phyloP scores from a whole-genome alignment of 2,113 vertebrate species.

The Neogale vison region DNA sequence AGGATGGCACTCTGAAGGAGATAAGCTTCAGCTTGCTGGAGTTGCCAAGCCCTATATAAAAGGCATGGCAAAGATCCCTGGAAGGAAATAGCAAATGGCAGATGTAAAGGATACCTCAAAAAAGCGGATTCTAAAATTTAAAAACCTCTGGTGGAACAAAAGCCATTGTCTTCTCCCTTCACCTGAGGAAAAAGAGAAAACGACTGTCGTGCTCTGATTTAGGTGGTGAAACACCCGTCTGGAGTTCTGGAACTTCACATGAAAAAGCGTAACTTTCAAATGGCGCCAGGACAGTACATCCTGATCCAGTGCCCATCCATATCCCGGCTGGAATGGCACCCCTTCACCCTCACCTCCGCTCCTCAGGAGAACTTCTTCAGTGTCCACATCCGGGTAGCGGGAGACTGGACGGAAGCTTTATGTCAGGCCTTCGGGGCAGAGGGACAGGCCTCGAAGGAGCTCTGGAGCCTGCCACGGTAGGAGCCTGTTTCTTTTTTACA shows the following conservation, averaged over 20 bases:
- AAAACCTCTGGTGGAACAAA: background rate
- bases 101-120: background rate
- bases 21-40: background rate
- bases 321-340: slow-evolving; percentile 88
- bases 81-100: background rate
- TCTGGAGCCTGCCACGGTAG: slow-evolving; percentile 85
- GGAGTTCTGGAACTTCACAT: slow-evolving; percentile 88
- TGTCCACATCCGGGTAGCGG: slow-evolving; percentile 81
- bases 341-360: slow-evolving; percentile 90
- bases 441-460: slow-evolving; percentile 66
- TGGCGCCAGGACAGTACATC: slow-evolving; percentile 88
- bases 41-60: background rate
- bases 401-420: slow-evolving; percentile 87
- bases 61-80: background rate
- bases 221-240: slow-evolving; percentile 88
- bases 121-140: background rate
- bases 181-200: background rate
- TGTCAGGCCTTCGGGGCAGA: slow-evolving; percentile 80
- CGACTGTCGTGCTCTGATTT: background rate
- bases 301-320: slow-evolving; percentile 86
- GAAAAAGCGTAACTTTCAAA: slow-evolving; percentile 86
- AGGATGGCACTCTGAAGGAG: background rate
- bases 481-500: background rate
- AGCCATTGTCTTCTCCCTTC: background rate
- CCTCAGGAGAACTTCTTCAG: slow-evolving; percentile 89